A percentile compares a stretch with the other conserved stretches of the same genome.
Conservation (phyloP, 2,797 vertebrate genomes). For the Anguilla megastoma region DNA sequence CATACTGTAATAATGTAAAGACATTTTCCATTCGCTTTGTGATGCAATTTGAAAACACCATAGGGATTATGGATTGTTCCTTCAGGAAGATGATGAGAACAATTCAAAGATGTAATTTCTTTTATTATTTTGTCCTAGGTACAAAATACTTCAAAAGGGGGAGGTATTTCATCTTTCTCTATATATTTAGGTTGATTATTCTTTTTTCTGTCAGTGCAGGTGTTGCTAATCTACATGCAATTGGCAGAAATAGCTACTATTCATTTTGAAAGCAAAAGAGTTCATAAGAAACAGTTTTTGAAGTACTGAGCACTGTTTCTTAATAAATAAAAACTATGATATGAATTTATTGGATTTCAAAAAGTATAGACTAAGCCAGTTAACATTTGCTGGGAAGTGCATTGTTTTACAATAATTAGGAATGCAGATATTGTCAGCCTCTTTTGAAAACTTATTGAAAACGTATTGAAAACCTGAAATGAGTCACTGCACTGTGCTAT, state of each 20-base stretch:
- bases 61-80: slow-evolving; percentile 73
- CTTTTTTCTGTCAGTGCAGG: slow-evolving; percentile 39
- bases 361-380: neutral
- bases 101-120: slow-evolving; percentile 71
- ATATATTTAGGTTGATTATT: slow-evolving; percentile 67
- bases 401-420: neutral
- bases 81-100: slow-evolving; percentile 72
- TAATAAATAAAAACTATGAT: neutral
- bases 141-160: slow-evolving; percentile 60
- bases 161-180: slow-evolving; percentile 58
- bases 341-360: neutral
- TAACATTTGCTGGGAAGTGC: neutral
- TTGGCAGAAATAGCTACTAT: slow-evolving; percentile 77
- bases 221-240: slow-evolving; percentile 71
- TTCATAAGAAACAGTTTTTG: slow-evolving; percentile 73
- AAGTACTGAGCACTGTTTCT: slow-evolving; percentile 64
- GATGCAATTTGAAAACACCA: slow-evolving; percentile 69
- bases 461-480: neutral
- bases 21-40: slow-evolving; percentile 68
- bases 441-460: neutral
- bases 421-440: neutral
- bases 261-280: slow-evolving; percentile 56
- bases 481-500: no score
- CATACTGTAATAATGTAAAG: slow-evolving; percentile 73
- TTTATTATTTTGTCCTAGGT: slow-evolving; percentile 72